Conservation (phyloP, 2,888 invertebrate genomes). For the Emmelina monodactyla region DNA sequence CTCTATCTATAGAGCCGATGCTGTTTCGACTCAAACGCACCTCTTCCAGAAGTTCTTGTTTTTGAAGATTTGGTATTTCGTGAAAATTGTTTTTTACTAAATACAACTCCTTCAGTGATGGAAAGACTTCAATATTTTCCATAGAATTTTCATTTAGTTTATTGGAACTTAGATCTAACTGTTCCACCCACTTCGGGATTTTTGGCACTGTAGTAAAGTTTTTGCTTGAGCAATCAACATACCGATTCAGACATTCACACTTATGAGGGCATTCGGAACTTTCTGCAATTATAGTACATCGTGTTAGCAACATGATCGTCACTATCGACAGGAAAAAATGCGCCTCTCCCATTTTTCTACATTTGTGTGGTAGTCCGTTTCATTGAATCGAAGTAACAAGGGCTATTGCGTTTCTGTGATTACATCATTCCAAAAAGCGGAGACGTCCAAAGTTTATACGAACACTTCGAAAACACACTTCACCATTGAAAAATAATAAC, state of each 20-base stretch:
- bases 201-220: conserved; percentile 75
- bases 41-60: conserved; percentile 59
- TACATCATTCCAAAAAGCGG: conserved; percentile 48
- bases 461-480: too few species aligned
- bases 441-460: too few species aligned
- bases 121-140: conserved; percentile 37
- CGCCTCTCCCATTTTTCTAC: conserved; percentile 59
- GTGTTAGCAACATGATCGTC: conserved; percentile 32
- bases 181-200: conserved; percentile 79
- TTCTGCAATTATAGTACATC: conserved; percentile 36
- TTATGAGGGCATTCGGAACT: conserved; percentile 69
- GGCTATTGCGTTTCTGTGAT: conserved; percentile 32
- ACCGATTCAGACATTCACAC: conserved; percentile 76
- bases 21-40: conserved; percentile 72
- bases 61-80: conserved; percentile 62
- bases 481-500: too few species aligned
- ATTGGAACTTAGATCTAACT: conserved; percentile 70
- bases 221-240: conserved; percentile 78
- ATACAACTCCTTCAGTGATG: conserved; percentile 44
- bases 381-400: conserved; percentile 28
- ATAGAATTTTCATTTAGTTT: conserved; percentile 47
- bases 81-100: conserved; percentile 66
- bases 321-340: conserved; percentile 46
- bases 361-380: conserved; percentile 43
- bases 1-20: conserved; percentile 61